Evolutionary conservation across 2,888 invertebrate species (phyloP), one percentile per base, ranked within the genome.

Genomic region (Eugnorisma glareosa): DNA sequence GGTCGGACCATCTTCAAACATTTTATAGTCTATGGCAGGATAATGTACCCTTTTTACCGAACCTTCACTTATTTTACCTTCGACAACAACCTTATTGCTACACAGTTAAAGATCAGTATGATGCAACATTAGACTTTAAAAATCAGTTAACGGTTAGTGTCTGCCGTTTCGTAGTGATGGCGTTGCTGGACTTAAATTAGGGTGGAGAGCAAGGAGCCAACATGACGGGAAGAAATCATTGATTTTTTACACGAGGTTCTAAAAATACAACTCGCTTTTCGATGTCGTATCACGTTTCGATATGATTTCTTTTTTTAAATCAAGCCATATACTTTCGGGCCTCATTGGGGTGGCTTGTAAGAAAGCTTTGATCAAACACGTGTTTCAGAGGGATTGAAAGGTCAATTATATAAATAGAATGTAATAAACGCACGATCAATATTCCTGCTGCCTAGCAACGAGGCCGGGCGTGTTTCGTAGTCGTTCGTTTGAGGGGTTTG

Each of bases 71-170:
- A 57, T 45, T 43, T 70, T 15, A 24, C 54, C 10, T 31, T 2
- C 7, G 10, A 31, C 13, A 40, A 21, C n/a, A 40, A 66, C 81
- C 64, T 81, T 81, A 73, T 59, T 73, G 35, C 73, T 35, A 40
- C 4, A n/a, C 4, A 0, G 2, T 7, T 73, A 78, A 66, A 48
- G 64, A 54, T 57, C 54, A 64, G 1, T 57, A 21, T 45, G 28
- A 24, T n/a, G 0, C 11, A n/a, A 79, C 43, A 24, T 18, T 4
- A 11, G 13, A 15, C 21, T 5, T 28, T 37, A 21, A 13, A 73
- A 13, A 45, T 31, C 7, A 35, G 24, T 57, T 18, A n/a, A 31
- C 24, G 4, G 24, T 45, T 28, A 37, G 43, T 54, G 18, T 11
- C 10, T 45, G 8, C 18, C 37, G 28, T 63, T 71, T 7, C 18